phyloP scores from a whole-genome alignment of 1,140 invertebrate species.

The Paramacrobiotus metropolitanus region DNA sequence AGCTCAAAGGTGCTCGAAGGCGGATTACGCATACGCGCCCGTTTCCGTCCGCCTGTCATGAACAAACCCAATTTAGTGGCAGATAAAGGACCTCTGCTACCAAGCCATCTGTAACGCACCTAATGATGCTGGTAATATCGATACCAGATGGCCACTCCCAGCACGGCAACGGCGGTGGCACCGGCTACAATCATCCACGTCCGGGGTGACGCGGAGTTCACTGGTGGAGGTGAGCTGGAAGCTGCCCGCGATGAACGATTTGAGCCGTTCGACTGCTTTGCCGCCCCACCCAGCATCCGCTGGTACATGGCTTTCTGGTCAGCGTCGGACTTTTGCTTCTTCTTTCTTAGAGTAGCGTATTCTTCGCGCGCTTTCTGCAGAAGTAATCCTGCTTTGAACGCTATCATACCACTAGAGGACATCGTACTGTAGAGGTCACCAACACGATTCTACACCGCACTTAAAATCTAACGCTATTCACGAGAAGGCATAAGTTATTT shows the following conservation, averaged over 20 bases:
- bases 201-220: not conserved
- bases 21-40: too few species aligned
- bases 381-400: slow-evolving; percentile 1
- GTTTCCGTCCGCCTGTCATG: too few species aligned
- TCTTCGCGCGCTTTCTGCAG: slow-evolving; percentile 23
- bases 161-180: not conserved
- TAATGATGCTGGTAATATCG: not conserved
- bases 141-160: not conserved
- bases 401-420: too few species aligned
- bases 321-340: slow-evolving; percentile 27
- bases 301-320: slow-evolving; percentile 35
- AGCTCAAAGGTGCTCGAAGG: too few species aligned
- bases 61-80: too few species aligned
- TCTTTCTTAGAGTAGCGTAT: slow-evolving; percentile 30
- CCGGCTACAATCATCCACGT: not conserved
- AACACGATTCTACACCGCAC: too few species aligned
- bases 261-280: not conserved
- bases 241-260: not conserved
- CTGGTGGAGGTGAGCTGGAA: not conserved
- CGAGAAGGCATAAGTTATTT: too few species aligned
- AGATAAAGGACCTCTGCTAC: too few species aligned
- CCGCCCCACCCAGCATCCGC: slow-evolving; percentile 33
- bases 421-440: too few species aligned
- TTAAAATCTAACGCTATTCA: too few species aligned
- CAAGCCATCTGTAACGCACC: too few species aligned